Evolutionary conservation across 2,797 vertebrate species (phyloP), one percentile per base, ranked within the genome.

Genomic region (Alfaro cultratus): DNA sequence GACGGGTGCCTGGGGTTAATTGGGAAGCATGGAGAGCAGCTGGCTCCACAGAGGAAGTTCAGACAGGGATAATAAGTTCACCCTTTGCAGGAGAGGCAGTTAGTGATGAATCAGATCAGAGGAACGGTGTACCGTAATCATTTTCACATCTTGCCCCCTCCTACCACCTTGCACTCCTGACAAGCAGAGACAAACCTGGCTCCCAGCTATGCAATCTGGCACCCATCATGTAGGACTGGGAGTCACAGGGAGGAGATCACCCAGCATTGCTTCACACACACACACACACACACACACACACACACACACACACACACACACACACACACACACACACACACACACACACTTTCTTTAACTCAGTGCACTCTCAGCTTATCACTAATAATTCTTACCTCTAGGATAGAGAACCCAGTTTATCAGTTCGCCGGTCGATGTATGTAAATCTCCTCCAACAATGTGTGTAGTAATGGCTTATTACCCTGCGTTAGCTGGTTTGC

Each of bases 381-480:
- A 88, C 89, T 87, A 90, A 90, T 93, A 83, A 91, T 82, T 92
- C 87, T 82, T 89, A 93, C 89, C 94, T 94, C 92, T 49, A 91
- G 92, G 93, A 94, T 75, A 94, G 51, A 67, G 82, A 88, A 82
- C 81, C 86, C 41, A 84, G 90, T 93, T 94, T 87, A 93, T 94
- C 90, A 94, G 90, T 90, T 83, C 29, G 73, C 83, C 49, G 89
- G 88, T 92, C 92, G 85, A 94, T 94, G 92, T 94, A 94, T 96
- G 94, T 95, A 95, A 95, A 96, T 95, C 89, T 92, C 83, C 43
- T 80, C 79, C 83, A 90, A 90, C 94, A 94, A 94, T 93, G 90
- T 94, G 94, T 93, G 94, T 95, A 94, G 93, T 94, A 94, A 95
- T 91, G 89, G 93, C 93, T 94, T 94, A 95, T 95, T 96, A 92